These are phyloP conservation scores for Bathynomus jamesi DNA, from an alignment of 1,140 invertebrate species.

Conservation along the genomic window DNA sequence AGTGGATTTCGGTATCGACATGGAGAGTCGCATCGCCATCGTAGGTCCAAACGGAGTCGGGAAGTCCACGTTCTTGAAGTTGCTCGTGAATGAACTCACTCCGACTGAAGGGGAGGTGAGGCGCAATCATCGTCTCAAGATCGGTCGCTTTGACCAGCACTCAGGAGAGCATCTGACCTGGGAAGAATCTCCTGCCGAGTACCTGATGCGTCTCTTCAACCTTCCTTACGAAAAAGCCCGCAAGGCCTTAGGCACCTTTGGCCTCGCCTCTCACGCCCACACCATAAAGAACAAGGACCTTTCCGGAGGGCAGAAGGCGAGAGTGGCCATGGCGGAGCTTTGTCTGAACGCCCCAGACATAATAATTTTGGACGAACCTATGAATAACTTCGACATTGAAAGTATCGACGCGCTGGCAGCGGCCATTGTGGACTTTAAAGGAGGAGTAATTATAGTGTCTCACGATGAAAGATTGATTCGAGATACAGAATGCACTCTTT, in stretches of 20 bases:
- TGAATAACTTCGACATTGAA: constrained; percentile 97
- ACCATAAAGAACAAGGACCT: constrained; percentile 67
- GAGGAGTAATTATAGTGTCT: constrained; percentile 90
- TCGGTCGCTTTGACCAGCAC: constrained; percentile 97
- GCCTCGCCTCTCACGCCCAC: constrained; percentile 87
- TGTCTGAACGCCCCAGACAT: constrained; percentile 78
- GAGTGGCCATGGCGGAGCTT: constrained; percentile 88
- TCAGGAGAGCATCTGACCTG: constrained; percentile 95
- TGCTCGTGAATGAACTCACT: constrained; percentile 71
- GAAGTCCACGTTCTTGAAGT: constrained; percentile 94
- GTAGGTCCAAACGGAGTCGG: constrained; percentile 66
- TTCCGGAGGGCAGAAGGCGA: constrained; percentile 94
- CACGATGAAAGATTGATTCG: constrained; percentile 97
- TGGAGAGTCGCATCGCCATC: constrained; percentile 38
- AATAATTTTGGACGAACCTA: constrained; percentile 93
- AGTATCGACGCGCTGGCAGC: constrained; percentile 97
- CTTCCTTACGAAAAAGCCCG: constrained; percentile 78
- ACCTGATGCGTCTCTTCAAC: constrained; percentile 88
- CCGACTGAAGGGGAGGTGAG: constrained; percentile 57
- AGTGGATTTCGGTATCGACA: constrained; percentile 39
- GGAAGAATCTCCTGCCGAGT: constrained; percentile 89
- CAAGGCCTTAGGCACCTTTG: constrained; percentile 74
- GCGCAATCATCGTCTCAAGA: constrained; percentile 48
- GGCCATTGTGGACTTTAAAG: constrained; percentile 91
- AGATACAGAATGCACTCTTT: constrained; percentile 90